Evolutionary conservation across 2,888 invertebrate species (phyloP).

Genomic region (Maniola hyperantus): DNA sequence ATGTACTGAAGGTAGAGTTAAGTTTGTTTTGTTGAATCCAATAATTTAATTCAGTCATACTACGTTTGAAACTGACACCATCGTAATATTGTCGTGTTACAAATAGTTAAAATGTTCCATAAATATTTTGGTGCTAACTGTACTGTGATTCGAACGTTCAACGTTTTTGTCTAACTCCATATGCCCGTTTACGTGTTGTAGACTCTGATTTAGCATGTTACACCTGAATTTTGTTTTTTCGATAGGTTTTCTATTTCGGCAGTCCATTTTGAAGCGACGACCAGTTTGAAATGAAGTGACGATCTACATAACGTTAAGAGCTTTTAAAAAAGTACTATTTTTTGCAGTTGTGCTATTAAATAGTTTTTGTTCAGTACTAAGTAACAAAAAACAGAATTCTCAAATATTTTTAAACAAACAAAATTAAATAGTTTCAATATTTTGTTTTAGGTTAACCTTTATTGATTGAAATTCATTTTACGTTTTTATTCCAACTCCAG

Average conservation of each 20-base stretch:
- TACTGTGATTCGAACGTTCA: conserved; percentile 50
- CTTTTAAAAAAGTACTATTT: conserved; percentile 35
- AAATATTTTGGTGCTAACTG: conserved; percentile 16
- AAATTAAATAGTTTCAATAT: not conserved
- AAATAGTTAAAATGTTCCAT: not conserved
- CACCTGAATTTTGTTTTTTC: conserved; percentile 52
- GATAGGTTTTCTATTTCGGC: conserved; percentile 35
- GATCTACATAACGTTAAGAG: conserved; percentile 36
- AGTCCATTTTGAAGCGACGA: conserved; percentile 32
- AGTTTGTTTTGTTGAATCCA: too few species aligned
- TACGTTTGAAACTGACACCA: not conserved
- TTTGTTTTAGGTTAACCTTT: not conserved
- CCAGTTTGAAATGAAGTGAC: conserved; percentile 34
- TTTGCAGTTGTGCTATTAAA: conserved; percentile 35
- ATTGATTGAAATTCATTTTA: too few species aligned
- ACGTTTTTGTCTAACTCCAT: conserved; percentile 63
- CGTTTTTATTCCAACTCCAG: too few species aligned
- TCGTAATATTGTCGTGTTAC: not conserved
- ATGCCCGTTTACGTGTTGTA: conserved; percentile 51
- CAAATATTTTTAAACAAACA: not conserved
- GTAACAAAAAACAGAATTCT: not conserved
- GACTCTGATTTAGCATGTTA: conserved; percentile 65
- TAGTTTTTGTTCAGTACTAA: conserved; percentile 22
- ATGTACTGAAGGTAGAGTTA: too few species aligned
- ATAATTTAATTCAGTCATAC: not conserved